A percentile compares a stretch with the other conserved stretches of the same genome.
These are phyloP conservation scores for Epinotia brunnichana DNA, from an alignment of 2,888 invertebrate species.

Conservation along the genomic window DNA sequence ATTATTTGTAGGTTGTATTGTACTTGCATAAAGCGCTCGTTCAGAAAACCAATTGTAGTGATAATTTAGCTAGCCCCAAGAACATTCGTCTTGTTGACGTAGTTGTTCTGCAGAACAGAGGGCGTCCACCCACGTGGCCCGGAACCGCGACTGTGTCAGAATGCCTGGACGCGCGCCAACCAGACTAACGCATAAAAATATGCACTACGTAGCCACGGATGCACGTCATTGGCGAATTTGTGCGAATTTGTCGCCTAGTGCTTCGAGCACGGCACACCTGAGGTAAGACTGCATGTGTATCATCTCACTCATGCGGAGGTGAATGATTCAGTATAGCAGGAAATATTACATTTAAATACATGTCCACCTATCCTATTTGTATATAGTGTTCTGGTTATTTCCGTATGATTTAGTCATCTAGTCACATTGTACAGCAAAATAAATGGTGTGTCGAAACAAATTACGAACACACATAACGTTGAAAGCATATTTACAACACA, in stretches of 20 bases:
- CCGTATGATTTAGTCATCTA: not conserved
- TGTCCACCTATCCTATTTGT: too few species aligned
- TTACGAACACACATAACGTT: constrained; percentile 28
- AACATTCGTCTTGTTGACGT: constrained; percentile 57
- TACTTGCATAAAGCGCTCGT: not conserved
- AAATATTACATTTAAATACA: not conserved
- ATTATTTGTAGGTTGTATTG: constrained; percentile 5
- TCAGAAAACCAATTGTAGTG: constrained; percentile 7
- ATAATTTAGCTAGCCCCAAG: constrained; percentile 5
- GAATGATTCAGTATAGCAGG: not conserved
- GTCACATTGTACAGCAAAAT: constrained; percentile 15
- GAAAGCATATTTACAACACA: constrained; percentile 32
- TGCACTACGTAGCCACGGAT: constrained; percentile 61
- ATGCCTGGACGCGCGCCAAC: constrained; percentile 71
- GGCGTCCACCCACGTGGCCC: constrained; percentile 65
- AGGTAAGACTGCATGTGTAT: not conserved
- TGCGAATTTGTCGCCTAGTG: constrained; percentile 47
- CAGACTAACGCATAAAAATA: constrained; percentile 70
- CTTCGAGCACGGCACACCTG: not conserved
- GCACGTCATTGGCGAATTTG: constrained; percentile 61
- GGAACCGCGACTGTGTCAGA: constrained; percentile 58
- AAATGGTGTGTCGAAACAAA: constrained; percentile 14
- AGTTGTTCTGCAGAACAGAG: constrained; percentile 53
- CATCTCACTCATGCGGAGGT: not conserved
- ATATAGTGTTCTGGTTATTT: constrained; percentile 4